Evolutionary conservation across 2,888 invertebrate genomes (phyloP).

Genomic region (Dynastes maya): DNA sequence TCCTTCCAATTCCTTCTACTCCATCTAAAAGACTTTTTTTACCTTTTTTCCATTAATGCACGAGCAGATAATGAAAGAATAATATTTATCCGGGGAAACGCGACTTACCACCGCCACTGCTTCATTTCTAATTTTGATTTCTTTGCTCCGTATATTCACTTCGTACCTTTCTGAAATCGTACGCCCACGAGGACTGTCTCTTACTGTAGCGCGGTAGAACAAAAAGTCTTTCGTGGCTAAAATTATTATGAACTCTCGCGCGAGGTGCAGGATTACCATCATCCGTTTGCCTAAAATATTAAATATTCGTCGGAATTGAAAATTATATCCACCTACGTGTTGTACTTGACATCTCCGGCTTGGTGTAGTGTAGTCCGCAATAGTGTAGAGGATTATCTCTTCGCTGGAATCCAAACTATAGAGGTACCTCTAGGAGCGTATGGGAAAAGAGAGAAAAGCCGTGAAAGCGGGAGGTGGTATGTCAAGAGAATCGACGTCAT

Average conservation of each 20-base stretch:
- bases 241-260: not conserved
- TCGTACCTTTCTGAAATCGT: not conserved
- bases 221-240: not conserved
- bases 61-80: not conserved
- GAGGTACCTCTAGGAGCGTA: not conserved
- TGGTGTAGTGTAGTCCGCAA: not conserved
- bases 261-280: not conserved
- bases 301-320: conserved; percentile 13
- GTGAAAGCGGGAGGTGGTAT: not conserved
- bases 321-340: conserved; percentile 14
- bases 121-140: not conserved
- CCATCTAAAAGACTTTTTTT: no score
- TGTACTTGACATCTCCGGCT: not conserved
- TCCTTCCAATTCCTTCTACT: no score
- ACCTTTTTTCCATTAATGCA: no score
- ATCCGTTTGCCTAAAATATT: conserved; percentile 7
- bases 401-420: not conserved
- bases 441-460: not conserved
- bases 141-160: not conserved
- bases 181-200: not conserved
- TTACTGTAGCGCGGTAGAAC: not conserved
- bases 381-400: not conserved
- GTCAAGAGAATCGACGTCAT: not conserved
- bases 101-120: not conserved
- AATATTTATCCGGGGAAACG: not conserved